phyloP scores from a whole-genome alignment of 2,888 invertebrate species.

The Autographa pulchrina region DNA sequence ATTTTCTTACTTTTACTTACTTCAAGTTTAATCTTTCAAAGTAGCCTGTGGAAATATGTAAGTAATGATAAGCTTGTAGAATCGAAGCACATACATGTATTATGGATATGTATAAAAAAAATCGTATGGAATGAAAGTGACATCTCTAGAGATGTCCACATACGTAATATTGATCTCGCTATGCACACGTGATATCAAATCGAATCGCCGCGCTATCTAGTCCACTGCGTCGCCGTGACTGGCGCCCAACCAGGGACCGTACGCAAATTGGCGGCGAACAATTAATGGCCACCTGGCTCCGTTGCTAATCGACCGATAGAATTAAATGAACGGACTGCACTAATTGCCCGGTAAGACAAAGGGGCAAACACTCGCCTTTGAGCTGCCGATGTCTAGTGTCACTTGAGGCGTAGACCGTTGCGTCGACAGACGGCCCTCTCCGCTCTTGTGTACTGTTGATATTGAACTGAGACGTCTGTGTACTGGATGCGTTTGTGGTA shows the following conservation, averaged over 20 bases:
- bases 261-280: slow-evolving; percentile 84
- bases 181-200: slow-evolving; percentile 65
- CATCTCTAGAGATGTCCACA: slow-evolving; percentile 46
- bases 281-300: slow-evolving; percentile 86
- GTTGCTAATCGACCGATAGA: slow-evolving; percentile 88
- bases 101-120: slow-evolving; percentile 7
- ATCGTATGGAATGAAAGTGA: slow-evolving; percentile 16
- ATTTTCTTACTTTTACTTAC: slow-evolving; percentile 4
- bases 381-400: slow-evolving; percentile 84
- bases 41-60: not conserved
- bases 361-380: slow-evolving; percentile 89
- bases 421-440: slow-evolving; percentile 69
- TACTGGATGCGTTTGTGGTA: slow-evolving; percentile 50
- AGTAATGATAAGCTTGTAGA: not conserved
- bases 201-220: slow-evolving; percentile 61
- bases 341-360: slow-evolving; percentile 89
- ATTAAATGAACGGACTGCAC: slow-evolving; percentile 89
- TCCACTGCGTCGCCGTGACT: slow-evolving; percentile 67
- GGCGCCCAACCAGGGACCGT: slow-evolving; percentile 75
- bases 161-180: slow-evolving; percentile 61
- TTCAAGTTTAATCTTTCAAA: not conserved
- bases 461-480: slow-evolving; percentile 60
- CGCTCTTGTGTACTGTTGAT: slow-evolving; percentile 66
- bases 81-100: not conserved
- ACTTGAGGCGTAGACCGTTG: slow-evolving; percentile 82